Conservation (phyloP, 2,888 invertebrate species). For the Pollenia griseotomentosa region DNA sequence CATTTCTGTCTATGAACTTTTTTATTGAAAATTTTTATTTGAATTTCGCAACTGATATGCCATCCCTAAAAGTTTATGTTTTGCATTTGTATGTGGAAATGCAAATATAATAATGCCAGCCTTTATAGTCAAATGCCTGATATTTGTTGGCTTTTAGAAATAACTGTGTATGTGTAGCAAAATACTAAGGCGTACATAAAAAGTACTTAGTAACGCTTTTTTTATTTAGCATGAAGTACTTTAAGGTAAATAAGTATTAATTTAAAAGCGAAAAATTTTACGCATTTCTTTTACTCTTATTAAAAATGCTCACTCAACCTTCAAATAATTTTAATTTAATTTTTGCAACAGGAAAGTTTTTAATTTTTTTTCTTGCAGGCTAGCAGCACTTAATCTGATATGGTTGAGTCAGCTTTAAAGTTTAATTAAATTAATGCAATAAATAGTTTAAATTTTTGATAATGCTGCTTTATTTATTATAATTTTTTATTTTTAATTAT, state of each 20-base stretch:
- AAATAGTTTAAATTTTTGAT: constrained; percentile 1
- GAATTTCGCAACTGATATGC: background rate
- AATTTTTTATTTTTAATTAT: background rate
- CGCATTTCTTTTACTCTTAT: too few species aligned
- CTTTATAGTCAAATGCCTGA: background rate
- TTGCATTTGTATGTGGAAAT: background rate
- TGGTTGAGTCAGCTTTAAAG: constrained; percentile 26
- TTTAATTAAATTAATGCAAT: constrained; percentile 23
- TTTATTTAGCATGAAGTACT: background rate
- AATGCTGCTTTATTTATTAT: background rate
- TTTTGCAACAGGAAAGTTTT: background rate
- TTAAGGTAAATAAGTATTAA: background rate
- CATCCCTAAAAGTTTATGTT: background rate
- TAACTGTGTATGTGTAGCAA: background rate
- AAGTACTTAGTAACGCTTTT: background rate
- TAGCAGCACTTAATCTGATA: constrained; percentile 36
- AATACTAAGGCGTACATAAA: background rate
- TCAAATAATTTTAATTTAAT: background rate
- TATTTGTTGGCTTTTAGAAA: background rate
- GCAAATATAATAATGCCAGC: background rate
- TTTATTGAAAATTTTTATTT: constrained; percentile 10
- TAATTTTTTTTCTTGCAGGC: background rate
- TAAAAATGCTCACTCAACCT: background rate
- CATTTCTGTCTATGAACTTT: background rate
- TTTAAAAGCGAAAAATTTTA: too few species aligned